Conservation (phyloP, 2,888 invertebrate species). For the Phengaris alcon region DNA sequence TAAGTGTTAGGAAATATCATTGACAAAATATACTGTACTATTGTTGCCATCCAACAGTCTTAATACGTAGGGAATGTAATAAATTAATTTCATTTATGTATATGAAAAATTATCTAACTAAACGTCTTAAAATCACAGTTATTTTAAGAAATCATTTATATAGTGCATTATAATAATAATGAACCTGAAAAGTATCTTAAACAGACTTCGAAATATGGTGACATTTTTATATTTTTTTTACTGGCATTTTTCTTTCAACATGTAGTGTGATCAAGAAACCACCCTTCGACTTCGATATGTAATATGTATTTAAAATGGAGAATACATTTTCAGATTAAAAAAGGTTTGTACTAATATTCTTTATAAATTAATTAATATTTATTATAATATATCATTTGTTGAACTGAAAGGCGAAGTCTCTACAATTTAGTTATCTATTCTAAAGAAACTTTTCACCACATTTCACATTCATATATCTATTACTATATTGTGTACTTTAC, state of each 20-base stretch:
- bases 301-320: neutral
- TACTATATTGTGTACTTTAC: conserved; percentile 48
- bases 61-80: conserved; percentile 37
- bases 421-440: neutral
- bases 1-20: conserved; percentile 41
- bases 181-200: conserved; percentile 7
- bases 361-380: neutral
- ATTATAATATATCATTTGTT: neutral
- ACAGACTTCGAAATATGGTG: neutral
- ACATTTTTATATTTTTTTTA: neutral
- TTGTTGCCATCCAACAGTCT: conserved; percentile 40
- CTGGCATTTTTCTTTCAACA: conserved; percentile 5
- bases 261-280: neutral
- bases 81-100: conserved; percentile 30
- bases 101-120: conserved; percentile 30
- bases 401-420: conserved; percentile 22
- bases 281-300: neutral
- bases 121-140: conserved; percentile 39
- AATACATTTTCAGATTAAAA: neutral
- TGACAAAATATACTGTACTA: conserved; percentile 40
- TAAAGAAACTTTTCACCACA: conserved; percentile 25
- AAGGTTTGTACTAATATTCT: conserved; percentile 12
- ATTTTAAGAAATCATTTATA: conserved; percentile 20
- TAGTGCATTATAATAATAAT: conserved; percentile 14
- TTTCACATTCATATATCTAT: conserved; percentile 44